Conservation (phyloP, 2,888 invertebrate genomes). For the Plagodis pulveraria region DNA sequence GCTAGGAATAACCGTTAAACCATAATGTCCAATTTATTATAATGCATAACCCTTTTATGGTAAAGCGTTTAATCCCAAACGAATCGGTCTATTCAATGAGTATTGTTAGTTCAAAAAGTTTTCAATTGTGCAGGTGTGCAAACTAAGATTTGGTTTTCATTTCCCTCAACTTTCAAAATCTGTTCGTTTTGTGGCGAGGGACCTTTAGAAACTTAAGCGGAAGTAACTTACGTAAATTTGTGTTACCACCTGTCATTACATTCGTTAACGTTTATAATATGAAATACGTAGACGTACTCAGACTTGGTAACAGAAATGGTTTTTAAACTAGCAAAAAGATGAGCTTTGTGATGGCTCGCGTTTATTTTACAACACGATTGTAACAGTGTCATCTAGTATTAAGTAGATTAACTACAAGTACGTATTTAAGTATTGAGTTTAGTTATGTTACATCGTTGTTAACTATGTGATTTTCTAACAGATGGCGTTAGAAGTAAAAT, state of each 20-base stretch:
- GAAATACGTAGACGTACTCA: background rate
- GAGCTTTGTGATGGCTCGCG: no score
- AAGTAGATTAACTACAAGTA: no score
- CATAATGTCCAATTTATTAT: no score
- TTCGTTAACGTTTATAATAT: conserved; percentile 33
- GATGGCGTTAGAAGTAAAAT: no score
- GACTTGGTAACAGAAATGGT: background rate
- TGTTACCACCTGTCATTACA: conserved; percentile 15
- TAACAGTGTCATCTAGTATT: no score
- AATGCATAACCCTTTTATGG: no score
- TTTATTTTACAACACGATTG: no score
- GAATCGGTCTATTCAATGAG: conserved; percentile 31
- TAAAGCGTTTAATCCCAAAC: no score
- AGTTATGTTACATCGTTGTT: no score
- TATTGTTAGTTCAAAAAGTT: conserved; percentile 31
- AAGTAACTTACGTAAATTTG: conserved; percentile 15
- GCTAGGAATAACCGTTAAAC: no score
- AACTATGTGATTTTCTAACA: no score
- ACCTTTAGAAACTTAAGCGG: conserved; percentile 16
- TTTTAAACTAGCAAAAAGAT: background rate
- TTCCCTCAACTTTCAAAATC: conserved; percentile 27
- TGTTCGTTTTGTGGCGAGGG: conserved; percentile 20
- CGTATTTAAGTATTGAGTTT: no score
- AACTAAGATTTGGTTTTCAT: conserved; percentile 30
- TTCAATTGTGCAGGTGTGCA: conserved; percentile 12